Percentiles rank a stretch among this genome's conserved stretches.
These are phyloP conservation scores for Alces alces DNA, from an alignment of 2,113 vertebrate species.

Conservation along the genomic window DNA sequence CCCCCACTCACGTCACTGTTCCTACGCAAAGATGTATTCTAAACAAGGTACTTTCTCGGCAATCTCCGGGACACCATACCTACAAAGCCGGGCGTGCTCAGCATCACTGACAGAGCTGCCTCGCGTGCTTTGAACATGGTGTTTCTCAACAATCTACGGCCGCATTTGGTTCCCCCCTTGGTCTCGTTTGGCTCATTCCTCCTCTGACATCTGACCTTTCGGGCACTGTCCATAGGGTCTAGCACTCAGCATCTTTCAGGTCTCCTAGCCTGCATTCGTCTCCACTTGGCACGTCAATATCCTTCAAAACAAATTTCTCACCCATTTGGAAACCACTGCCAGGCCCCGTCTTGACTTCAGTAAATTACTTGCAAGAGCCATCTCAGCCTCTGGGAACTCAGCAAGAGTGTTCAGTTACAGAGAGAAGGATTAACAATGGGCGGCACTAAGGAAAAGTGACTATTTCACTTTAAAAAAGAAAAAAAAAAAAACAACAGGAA, in stretches of 20 bases:
- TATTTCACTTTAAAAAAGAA: not conserved
- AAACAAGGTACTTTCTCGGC: not conserved
- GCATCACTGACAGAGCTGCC: not conserved
- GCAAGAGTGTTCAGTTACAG: not conserved
- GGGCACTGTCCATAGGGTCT: not conserved
- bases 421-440: conserved; percentile 4
- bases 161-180: no score
- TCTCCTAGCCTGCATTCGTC: not conserved
- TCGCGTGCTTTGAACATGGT: not conserved
- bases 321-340: not conserved
- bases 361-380: not conserved
- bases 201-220: not conserved
- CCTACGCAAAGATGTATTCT: not conserved
- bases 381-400: not conserved
- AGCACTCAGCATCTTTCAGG: not conserved
- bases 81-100: not conserved
- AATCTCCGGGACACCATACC: not conserved
- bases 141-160: not conserved
- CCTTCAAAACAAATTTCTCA: conserved; percentile 13
- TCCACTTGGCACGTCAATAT: not conserved
- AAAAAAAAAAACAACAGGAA: conserved; percentile 6
- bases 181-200: not conserved
- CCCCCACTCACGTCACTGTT: not conserved
- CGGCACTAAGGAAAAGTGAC: not conserved
- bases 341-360: not conserved